Conservation (phyloP, 2,113 vertebrate species). For the Anhinga anhinga region DNA sequence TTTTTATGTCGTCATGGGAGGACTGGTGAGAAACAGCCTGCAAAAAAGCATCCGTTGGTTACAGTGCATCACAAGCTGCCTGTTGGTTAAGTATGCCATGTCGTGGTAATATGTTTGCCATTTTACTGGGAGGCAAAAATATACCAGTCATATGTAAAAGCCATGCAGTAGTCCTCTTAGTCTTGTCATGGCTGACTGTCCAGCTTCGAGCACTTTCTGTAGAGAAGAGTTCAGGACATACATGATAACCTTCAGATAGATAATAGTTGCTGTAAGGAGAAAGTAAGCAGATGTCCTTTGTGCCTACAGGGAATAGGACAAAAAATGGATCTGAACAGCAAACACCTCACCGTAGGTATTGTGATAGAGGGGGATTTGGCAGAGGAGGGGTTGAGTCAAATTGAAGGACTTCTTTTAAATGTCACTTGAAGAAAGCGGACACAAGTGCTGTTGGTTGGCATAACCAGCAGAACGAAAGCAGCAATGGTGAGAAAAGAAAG, state of each 20-base stretch:
- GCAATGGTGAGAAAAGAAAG: not conserved
- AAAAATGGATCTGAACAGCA: not conserved
- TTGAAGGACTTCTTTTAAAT: not conserved
- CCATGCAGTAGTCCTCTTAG: not conserved
- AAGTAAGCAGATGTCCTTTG: not conserved
- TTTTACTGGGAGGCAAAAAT: not conserved
- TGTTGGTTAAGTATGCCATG: not conserved
- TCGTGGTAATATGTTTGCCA: not conserved
- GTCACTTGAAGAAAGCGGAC: not conserved
- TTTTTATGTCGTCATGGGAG: not conserved
- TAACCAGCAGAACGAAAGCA: not conserved
- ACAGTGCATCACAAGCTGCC: not conserved
- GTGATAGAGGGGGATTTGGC: not conserved
- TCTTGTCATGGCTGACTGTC: not conserved
- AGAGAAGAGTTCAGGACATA: not conserved
- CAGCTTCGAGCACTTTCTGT: not conserved
- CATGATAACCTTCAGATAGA: not conserved
- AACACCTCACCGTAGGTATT: not conserved
- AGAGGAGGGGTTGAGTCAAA: not conserved
- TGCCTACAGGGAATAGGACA: not conserved
- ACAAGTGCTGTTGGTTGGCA: not conserved
- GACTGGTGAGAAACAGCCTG: not conserved
- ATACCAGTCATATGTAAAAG: not conserved
- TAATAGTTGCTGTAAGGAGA: not conserved
- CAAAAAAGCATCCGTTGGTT: not conserved